Conservation (phyloP, 2,797 vertebrate genomes). For the Diceros bicornis region DNA sequence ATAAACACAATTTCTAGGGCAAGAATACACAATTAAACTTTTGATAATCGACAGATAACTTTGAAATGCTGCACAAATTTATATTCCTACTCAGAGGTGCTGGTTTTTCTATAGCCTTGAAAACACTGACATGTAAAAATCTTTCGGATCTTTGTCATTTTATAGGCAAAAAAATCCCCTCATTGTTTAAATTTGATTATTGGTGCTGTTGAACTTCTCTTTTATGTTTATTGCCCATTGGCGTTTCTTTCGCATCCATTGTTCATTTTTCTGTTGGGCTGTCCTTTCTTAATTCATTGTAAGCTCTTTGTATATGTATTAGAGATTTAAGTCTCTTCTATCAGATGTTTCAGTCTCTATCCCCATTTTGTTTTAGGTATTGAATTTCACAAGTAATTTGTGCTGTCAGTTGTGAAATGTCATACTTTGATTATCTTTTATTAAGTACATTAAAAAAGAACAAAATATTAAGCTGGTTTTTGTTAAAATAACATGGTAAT, state of each 20-base stretch:
- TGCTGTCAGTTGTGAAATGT: slow-evolving; percentile 40
- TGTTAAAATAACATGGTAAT: slow-evolving; percentile 47
- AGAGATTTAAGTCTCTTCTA: not conserved
- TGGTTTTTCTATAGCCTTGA: slow-evolving; percentile 33
- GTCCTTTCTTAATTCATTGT: not conserved
- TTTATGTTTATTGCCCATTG: not conserved
- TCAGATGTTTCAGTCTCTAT: not conserved
- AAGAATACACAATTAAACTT: not conserved
- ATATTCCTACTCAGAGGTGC: not conserved
- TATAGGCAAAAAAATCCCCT: not conserved
- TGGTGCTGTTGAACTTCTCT: not conserved
- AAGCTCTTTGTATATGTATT: not conserved
- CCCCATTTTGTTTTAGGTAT: slow-evolving; percentile 16
- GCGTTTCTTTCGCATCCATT: not conserved
- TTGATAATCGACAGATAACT: not conserved
- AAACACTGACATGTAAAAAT: not conserved
- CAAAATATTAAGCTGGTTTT: slow-evolving; percentile 28
- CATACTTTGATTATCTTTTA: not conserved
- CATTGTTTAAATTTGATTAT: not conserved
- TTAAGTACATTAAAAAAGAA: slow-evolving; percentile 5
- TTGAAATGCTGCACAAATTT: slow-evolving; percentile 31
- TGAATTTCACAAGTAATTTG: slow-evolving; percentile 38
- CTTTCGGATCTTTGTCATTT: not conserved
- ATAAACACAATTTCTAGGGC: not conserved
- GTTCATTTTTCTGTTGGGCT: slow-evolving; percentile 25